Base-by-base conservation (phyloP, 1,140 invertebrate species). In the Drosophila athabasca region DNA sequence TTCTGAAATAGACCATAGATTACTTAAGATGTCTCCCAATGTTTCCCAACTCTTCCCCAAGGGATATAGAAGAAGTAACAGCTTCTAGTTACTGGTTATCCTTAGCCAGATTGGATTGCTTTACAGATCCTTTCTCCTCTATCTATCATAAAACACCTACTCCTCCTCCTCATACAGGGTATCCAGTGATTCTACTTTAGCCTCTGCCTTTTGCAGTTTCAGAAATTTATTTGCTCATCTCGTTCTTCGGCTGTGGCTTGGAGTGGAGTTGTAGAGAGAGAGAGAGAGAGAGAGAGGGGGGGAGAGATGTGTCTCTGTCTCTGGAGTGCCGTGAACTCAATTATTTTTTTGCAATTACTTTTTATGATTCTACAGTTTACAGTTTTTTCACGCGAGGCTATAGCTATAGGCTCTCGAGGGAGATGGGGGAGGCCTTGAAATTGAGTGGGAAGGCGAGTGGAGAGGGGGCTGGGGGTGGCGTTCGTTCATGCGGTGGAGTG, bases 321-420 rank as follows among this genome's bases (percentile, higher is more conserved):
- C 81, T 59, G 43, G 82, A 78, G 81, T 81, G 82, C 62, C 70
- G 76, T 85, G 82, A 85, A 82, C 82, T 85, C 82, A 85, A 85
- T 85, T 85, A 85, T 82, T 85, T 82, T 85, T 85, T 85, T 71
- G 82, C 78, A 85, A 85, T 87, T 87, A 87, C 78, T 74, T 69
- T 75, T 80, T 80, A 74, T 70, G 58, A 67, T 62, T 81, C 76
- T 53, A 75, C 66, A 59, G 75, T 72, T 75, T 62, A 77, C 66
- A 69, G 64, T 68, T 68, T 64, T 24, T 54, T 44, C 66, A 57
- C 65, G 53, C 46, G 19, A 4, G 43, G 26, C 1, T 44, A 19
- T 53, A 54, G 50, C 48, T 13, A 50, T 35, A 29, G 67, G 13
- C 3, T 39, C 66, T 69, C 66, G 24, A 35, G 64, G 57, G 9